Percentiles rank a stretch among this genome's conserved stretches.
phyloP scores from a whole-genome alignment of 2,888 invertebrate species.

The Strigamia crassipes region DNA sequence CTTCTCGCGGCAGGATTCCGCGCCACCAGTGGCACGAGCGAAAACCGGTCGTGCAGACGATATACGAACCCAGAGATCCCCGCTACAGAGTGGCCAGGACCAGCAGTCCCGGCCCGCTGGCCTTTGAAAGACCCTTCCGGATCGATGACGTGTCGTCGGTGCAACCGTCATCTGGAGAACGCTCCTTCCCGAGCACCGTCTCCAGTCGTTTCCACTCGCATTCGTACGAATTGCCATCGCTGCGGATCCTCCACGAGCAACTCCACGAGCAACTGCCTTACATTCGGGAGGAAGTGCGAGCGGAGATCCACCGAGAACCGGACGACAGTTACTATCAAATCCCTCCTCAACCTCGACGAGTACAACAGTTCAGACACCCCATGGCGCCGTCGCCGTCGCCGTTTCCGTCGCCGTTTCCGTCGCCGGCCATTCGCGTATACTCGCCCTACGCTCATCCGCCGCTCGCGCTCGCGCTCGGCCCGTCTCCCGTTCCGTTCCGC shows the following conservation, averaged over 20 bases:
- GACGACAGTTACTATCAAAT: constrained; percentile 48
- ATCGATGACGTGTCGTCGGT: constrained; percentile 78
- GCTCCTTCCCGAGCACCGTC: constrained; percentile 72
- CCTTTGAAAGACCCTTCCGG: constrained; percentile 51
- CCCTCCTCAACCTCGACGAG: constrained; percentile 47
- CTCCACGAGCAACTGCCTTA: constrained; percentile 64
- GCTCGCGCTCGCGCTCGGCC: too few relatives aligned
- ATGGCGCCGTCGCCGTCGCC: constrained; percentile 67
- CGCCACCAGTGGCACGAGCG: constrained; percentile 52
- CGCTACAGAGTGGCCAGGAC: constrained; percentile 52
- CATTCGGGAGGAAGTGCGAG: constrained; percentile 48
- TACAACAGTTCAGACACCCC: background rate
- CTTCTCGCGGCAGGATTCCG: constrained; percentile 49
- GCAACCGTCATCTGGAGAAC: constrained; percentile 74
- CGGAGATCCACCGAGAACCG: constrained; percentile 46
- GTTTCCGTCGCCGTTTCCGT: too few relatives aligned
- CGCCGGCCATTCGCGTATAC: constrained; percentile 64
- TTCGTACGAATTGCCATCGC: constrained; percentile 69
- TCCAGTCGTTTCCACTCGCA: constrained; percentile 53
- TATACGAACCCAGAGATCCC: constrained; percentile 52
- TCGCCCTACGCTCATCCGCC: constrained; percentile 41
- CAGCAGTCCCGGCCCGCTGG: constrained; percentile 55
- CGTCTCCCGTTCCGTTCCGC: constrained; percentile 50
- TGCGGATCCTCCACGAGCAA: constrained; percentile 69
- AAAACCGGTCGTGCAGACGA: constrained; percentile 50